Evolutionary conservation across 2,113 vertebrate genomes (phyloP).

Genomic region (Paradisaea rubra): DNA sequence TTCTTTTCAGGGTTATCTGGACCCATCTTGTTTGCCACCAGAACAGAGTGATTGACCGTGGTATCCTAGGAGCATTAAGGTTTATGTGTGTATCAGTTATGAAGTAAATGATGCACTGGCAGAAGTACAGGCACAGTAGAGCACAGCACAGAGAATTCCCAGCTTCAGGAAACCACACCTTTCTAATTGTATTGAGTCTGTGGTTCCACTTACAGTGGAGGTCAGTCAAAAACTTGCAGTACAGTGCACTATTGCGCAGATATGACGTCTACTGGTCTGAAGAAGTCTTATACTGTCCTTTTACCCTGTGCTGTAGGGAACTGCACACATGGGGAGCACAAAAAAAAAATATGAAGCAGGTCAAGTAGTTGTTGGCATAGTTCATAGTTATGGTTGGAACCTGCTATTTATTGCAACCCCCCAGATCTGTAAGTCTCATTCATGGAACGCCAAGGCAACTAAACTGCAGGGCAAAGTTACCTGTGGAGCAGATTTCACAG

Average conservation of each 20-base stretch:
- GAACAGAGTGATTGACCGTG: background rate
- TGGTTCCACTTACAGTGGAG: background rate
- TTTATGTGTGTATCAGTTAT: background rate
- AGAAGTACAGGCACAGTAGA: background rate
- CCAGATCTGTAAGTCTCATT: background rate
- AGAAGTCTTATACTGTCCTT: background rate
- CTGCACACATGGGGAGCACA: fast-evolving
- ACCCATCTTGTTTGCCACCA: background rate
- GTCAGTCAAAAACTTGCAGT: background rate
- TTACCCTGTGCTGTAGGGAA: background rate
- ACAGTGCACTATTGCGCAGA: background rate
- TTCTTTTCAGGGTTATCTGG: background rate
- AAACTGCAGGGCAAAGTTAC: background rate
- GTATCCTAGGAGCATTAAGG: background rate
- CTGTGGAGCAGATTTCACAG: background rate
- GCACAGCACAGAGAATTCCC: background rate
- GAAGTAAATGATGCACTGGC: background rate
- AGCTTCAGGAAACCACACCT: background rate
- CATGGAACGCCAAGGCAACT: background rate
- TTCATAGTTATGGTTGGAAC: background rate
- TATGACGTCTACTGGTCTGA: fast-evolving
- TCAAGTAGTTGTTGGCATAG: background rate
- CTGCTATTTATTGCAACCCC: background rate
- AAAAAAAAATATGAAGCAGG: background rate
- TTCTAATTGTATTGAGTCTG: background rate